Percentiles rank a stretch among this genome's conserved stretches.
Conservation (phyloP, 2,797 vertebrate genomes). For the Rhynchonycteris naso region DNA sequence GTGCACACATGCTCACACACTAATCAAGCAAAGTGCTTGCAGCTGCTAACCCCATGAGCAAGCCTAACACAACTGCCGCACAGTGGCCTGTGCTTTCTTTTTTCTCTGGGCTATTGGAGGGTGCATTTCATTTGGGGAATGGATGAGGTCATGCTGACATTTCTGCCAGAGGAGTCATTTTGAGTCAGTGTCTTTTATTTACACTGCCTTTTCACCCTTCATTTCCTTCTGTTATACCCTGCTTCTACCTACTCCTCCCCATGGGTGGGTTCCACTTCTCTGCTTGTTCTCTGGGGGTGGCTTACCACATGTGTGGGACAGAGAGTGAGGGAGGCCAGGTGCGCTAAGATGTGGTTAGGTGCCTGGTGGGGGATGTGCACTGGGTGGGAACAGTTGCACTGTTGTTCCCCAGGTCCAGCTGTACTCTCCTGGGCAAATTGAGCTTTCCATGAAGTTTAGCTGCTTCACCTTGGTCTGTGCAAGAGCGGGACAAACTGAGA, state of each 20-base stretch:
- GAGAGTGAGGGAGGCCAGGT: not conserved
- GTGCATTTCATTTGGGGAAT: not conserved
- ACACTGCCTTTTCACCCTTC: constrained; percentile 2
- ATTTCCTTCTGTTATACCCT: not conserved
- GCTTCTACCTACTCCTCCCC: too few relatives aligned
- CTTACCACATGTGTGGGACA: not conserved
- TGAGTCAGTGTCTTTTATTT: not conserved
- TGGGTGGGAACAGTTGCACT: not conserved
- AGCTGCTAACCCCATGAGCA: too few relatives aligned
- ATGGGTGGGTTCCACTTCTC: constrained; percentile 39
- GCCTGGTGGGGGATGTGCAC: not conserved
- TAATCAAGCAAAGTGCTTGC: too few relatives aligned
- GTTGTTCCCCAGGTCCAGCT: not conserved
- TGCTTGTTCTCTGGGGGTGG: not conserved
- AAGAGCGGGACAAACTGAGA: not conserved
- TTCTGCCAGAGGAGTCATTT: not conserved
- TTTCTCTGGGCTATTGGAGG: not conserved
- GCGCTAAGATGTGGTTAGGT: not conserved
- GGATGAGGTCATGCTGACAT: not conserved
- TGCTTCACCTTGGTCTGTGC: not conserved
- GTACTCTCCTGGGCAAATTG: not conserved
- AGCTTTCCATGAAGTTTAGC: not conserved
- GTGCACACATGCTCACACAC: too few relatives aligned
- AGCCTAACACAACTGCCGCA: too few relatives aligned
- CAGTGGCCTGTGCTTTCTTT: not conserved